Evolutionary conservation across 2,797 vertebrate species (phyloP).

Genomic region (Phalloptychus januarius): DNA sequence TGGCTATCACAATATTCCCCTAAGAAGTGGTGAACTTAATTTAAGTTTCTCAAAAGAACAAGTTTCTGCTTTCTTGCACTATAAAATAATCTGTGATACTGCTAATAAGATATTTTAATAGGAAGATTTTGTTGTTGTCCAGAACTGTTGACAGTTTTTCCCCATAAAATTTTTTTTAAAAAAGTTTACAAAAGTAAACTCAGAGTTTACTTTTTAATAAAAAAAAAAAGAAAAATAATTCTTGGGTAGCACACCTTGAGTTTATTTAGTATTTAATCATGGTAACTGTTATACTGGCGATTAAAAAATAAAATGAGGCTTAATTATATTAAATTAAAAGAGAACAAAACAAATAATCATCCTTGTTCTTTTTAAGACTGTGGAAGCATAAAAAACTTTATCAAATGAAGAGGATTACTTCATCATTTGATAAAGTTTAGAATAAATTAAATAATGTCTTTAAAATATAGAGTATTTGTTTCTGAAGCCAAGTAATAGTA

Average conservation of each 20-base stretch:
- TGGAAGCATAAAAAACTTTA: too few relatives aligned
- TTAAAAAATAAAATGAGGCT: neutral
- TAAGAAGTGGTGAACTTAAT: neutral
- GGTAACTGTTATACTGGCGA: neutral
- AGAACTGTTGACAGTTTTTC: neutral
- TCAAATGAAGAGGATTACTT: too few relatives aligned
- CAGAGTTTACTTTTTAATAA: neutral
- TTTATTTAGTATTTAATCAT: neutral
- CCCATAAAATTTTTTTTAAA: neutral
- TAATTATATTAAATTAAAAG: neutral
- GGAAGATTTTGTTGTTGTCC: neutral
- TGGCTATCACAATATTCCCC: neutral
- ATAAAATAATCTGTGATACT: neutral
- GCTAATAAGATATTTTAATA: neutral
- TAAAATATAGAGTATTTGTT: too few relatives aligned
- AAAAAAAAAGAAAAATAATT: neutral
- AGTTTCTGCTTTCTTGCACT: neutral
- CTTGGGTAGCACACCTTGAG: neutral
- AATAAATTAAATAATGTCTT: too few relatives aligned
- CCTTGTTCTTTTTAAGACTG: neutral
- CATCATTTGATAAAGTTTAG: too few relatives aligned
- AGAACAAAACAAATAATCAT: neutral
- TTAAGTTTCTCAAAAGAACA: neutral
- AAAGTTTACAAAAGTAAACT: neutral
- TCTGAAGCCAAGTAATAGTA: too few relatives aligned